Evolutionary conservation across 2,797 vertebrate genomes (phyloP), one percentile per base, ranked within the genome.

Genomic region (Arrhamphus sclerolepis): DNA sequence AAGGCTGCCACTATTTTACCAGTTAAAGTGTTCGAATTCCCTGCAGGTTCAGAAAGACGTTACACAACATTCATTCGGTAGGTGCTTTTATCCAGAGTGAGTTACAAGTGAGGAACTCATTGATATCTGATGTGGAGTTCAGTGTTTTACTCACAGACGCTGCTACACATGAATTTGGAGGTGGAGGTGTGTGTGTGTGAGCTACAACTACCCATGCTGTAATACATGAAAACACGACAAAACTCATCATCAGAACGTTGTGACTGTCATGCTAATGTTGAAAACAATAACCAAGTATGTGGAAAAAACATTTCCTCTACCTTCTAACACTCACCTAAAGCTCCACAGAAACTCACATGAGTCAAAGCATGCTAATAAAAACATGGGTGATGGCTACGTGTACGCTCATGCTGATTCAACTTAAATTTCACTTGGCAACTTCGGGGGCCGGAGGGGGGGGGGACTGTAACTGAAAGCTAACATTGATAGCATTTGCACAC

Each of bases 1-100:
- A 24, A 67, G 54, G 75, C 77, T 75, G 70, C 67, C 78, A 56
- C 59, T 72, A 62, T 74, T 80, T 81, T 60, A 70, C 47, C 78
- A 78, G 56, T 67, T 77, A 48, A 71, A 69, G 34, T 55, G 56
- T 71, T 52, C 66, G 51, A 47, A 70, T 57, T 56, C 48, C 46
- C 51, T 21, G 39, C 51, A 54, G 61, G 38, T 55, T 28, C 2
- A 20, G 34, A 38, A 38, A 16, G 10, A 4, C 9, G 19, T 6
- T 46, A 20, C 43, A 20, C 8, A 0, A 46, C 19, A 22, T 46
- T 10, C 13, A 46, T 46, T 22, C 14, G 22, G 43, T 11, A 21
- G 20, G 21, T 21, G 17, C 6, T 20, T 19, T 44, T 21, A 44
- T 14, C 13, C 7, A 20, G 13, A 21, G 19, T n/a, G 5, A 14